Conservation (phyloP, 2,797 vertebrate genomes). For the Trematomus bernacchii region DNA sequence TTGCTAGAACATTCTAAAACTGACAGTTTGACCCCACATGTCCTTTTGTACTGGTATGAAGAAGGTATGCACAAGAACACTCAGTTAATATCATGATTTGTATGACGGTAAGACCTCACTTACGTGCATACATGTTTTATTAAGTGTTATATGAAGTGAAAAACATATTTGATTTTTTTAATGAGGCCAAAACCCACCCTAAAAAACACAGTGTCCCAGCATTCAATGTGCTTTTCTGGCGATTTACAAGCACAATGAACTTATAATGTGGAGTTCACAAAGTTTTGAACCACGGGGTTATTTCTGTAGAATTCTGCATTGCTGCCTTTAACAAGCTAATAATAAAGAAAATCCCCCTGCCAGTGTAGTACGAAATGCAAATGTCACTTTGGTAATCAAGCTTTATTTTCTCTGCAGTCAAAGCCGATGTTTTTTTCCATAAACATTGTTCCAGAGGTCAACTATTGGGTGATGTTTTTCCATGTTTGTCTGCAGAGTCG, state of each 20-base stretch:
- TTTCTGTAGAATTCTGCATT: constrained; percentile 17
- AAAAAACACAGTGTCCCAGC: no score
- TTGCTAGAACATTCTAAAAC: no score
- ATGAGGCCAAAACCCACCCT: no score
- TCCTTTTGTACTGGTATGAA: no score
- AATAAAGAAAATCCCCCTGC: constrained; percentile 2
- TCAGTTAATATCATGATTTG: no score
- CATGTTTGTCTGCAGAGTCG: constrained; percentile 65
- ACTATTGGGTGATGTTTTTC: constrained; percentile 65
- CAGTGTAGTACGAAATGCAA: constrained; percentile 27
- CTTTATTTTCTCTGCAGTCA: constrained; percentile 37
- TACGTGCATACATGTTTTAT: no score
- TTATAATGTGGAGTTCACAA: constrained; percentile 5
- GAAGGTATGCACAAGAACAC: no score
- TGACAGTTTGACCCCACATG: no score
- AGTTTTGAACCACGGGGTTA: not conserved
- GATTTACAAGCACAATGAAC: not conserved
- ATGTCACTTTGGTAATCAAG: constrained; percentile 51
- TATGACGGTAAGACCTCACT: no score
- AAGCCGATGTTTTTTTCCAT: constrained; percentile 45
- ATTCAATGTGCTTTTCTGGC: no score
- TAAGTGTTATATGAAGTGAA: no score
- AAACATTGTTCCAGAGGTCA: constrained; percentile 58
- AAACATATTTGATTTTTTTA: no score
- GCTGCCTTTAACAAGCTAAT: not conserved